Evolutionary conservation across 2,113 vertebrate genomes (phyloP).

Genomic region (Dasyornis broadbenti): DNA sequence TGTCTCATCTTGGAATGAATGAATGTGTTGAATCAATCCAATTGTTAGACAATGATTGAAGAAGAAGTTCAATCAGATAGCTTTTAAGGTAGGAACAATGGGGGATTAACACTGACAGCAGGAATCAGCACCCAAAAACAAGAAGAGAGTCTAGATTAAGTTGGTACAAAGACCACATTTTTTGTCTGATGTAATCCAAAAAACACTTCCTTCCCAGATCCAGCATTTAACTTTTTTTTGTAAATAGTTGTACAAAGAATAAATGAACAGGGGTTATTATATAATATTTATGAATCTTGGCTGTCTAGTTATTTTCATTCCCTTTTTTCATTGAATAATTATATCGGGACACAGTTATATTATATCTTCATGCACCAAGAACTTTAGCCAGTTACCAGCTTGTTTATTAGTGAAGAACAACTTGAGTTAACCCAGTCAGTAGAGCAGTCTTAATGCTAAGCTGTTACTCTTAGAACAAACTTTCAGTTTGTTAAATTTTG

Average conservation of each 20-base stretch:
- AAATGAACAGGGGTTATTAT: not conserved
- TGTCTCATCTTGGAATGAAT: not conserved
- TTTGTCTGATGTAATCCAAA: not conserved
- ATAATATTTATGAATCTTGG: not conserved
- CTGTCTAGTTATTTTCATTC: not conserved
- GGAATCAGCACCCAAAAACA: not conserved
- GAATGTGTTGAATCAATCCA: not conserved
- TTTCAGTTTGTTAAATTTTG: not conserved
- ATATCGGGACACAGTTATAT: not conserved
- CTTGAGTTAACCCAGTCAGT: not conserved
- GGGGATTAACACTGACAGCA: not conserved
- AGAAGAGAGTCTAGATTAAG: not conserved
- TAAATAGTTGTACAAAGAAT: not conserved
- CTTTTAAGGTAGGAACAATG: slow-evolving; percentile 18
- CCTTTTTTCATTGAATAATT: not conserved
- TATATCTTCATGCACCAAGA: not conserved
- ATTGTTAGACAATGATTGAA: not conserved
- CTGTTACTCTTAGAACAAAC: not conserved
- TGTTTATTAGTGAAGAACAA: not conserved
- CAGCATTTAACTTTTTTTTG: not conserved
- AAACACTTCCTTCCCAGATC: not conserved
- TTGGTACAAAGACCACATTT: not conserved
- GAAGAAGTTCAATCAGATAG: not conserved
- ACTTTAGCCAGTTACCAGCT: not conserved
- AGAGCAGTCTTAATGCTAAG: not conserved